phyloP scores from a whole-genome alignment of 2,797 vertebrate species.

The Micrastur ruficollis region DNA sequence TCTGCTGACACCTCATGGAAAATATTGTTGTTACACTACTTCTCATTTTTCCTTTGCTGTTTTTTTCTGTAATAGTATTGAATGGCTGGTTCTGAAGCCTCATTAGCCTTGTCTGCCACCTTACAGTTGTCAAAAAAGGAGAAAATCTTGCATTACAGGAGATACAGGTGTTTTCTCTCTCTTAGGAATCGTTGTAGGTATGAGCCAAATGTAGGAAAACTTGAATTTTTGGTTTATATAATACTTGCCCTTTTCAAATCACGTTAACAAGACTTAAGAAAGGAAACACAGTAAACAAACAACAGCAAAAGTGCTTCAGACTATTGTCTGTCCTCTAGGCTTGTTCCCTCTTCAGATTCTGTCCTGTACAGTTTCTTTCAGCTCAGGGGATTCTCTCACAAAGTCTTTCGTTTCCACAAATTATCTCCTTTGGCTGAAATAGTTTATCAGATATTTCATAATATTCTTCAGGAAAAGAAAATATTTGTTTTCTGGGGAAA shows the following conservation, averaged over 20 bases:
- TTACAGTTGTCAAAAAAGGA: not conserved
- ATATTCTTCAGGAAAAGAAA: not conserved
- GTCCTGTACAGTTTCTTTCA: not conserved
- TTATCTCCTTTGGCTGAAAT: not conserved
- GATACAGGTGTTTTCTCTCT: not conserved
- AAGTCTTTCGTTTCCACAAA: not conserved
- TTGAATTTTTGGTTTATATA: not conserved
- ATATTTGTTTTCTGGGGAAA: not conserved
- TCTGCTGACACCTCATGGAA: conserved; percentile 53
- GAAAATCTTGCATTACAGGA: not conserved
- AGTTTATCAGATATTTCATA: not conserved
- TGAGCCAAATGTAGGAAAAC: not conserved
- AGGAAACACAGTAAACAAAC: not conserved
- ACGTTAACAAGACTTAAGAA: not conserved
- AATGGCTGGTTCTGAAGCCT: not conserved
- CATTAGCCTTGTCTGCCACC: not conserved
- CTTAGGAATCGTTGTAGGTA: not conserved
- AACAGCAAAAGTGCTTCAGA: not conserved
- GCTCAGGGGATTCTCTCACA: not conserved
- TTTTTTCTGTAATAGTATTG: not conserved
- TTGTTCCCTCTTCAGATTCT: not conserved
- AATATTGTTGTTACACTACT: conserved; percentile 23
- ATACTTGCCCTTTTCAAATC: not conserved
- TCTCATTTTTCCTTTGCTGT: not conserved
- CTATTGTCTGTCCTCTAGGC: not conserved